These are phyloP conservation scores for Miltochrista miniata DNA, from an alignment of 2,888 invertebrate genomes.

Conservation along the genomic window DNA sequence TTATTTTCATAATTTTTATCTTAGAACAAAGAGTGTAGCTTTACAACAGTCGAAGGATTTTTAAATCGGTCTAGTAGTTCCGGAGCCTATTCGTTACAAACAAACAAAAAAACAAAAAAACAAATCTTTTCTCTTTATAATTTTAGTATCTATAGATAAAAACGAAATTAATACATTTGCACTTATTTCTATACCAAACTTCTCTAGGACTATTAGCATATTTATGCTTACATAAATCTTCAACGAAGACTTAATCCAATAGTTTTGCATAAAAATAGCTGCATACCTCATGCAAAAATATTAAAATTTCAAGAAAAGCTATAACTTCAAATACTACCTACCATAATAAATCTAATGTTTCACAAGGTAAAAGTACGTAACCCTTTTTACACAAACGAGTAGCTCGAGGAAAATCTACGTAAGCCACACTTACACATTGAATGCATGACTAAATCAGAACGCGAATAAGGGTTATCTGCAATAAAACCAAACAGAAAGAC, in stretches of 20 bases:
- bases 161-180: no score
- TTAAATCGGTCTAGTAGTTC: no score
- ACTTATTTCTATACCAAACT: no score
- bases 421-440: slow-evolving; percentile 1
- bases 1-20: background rate
- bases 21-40: no score
- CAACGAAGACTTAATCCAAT: background rate
- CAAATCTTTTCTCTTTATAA: no score
- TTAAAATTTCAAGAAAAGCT: background rate
- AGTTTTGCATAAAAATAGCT: background rate
- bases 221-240: no score
- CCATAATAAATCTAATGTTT: background rate
- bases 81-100: no score
- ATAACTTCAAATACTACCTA: background rate
- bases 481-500: slow-evolving; percentile 1
- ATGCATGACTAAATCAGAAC: slow-evolving; percentile 2
- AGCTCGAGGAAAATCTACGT: slow-evolving; percentile 1
- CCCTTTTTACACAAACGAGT: slow-evolving; percentile 1
- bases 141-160: no score
- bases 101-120: no score
- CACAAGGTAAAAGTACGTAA: slow-evolving; percentile 3
- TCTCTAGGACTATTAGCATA: no score
- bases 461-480: slow-evolving; percentile 1
- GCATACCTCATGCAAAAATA: background rate
- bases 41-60: no score